A percentile compares a stretch with the other conserved stretches of the same genome.
phyloP scores from a whole-genome alignment of 2,797 vertebrate genomes.

The Steatocranus sp. region DNA sequence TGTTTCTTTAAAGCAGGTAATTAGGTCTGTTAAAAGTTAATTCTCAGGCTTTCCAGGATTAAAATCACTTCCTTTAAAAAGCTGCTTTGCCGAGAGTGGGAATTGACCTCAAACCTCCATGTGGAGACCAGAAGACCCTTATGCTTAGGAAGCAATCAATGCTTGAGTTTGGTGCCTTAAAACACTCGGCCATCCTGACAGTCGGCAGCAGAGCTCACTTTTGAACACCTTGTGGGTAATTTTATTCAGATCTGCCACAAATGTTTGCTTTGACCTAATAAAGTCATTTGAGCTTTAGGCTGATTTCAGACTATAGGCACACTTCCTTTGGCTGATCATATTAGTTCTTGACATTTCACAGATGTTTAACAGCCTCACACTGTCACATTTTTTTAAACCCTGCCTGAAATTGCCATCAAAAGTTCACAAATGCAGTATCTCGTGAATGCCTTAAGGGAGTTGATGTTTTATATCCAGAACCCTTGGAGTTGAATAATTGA shows the following conservation, averaged over 20 bases:
- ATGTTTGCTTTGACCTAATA: background rate
- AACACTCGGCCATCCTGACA: rapidly evolving
- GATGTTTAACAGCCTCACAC: background rate
- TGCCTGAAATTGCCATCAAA: background rate
- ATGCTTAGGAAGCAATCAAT: background rate
- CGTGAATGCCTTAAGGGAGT: background rate
- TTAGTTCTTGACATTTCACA: background rate
- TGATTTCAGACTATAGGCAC: background rate
- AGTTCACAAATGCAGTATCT: background rate
- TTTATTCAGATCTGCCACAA: background rate
- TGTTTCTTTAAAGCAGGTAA: background rate
- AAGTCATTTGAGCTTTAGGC: background rate
- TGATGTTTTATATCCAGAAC: background rate
- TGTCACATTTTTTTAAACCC: background rate
- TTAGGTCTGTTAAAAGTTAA: background rate
- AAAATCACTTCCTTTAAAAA: background rate
- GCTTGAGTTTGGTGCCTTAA: too few relatives aligned
- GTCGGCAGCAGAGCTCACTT: rapidly evolving
- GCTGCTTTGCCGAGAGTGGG: rapidly evolving
- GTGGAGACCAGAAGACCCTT: background rate
- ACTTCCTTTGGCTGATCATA: background rate
- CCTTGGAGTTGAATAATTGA: background rate
- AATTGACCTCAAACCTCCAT: background rate
- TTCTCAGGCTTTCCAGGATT: background rate
- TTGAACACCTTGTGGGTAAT: background rate